Percentiles rank a stretch among this genome's conserved stretches.
Conservation (phyloP, 2,797 vertebrate genomes). For the Tachyglossus aculeatus region DNA sequence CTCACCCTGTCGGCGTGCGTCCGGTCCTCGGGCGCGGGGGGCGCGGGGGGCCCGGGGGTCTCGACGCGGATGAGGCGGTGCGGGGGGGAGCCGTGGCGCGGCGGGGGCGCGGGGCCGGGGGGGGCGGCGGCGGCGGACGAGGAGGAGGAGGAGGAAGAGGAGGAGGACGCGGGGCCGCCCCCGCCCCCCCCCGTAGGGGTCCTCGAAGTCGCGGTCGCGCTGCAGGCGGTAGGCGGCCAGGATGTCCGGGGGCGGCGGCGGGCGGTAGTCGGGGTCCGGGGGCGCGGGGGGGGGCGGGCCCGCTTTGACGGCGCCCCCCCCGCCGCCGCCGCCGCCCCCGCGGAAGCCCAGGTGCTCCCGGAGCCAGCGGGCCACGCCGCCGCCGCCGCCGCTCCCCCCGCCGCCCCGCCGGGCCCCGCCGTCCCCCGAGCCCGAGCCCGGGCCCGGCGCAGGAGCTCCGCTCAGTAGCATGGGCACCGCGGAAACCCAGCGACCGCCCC, state of each 20-base stretch:
- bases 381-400: constrained; percentile 75
- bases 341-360: constrained; percentile 96
- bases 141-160: constrained; percentile 82
- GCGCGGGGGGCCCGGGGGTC: constrained; percentile 57
- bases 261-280: constrained; percentile 59
- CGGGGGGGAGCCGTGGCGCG: constrained; percentile 65
- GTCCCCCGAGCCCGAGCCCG: constrained; percentile 30
- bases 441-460: constrained; percentile 64
- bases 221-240: constrained; percentile 93
- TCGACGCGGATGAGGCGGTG: constrained; percentile 68
- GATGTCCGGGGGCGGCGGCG: constrained; percentile 88
- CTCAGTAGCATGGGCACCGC: constrained; percentile 63
- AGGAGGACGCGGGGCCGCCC: constrained; percentile 65
- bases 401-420: constrained; percentile 28
- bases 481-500: constrained; percentile 19
- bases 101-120: constrained; percentile 74
- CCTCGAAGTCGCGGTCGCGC: constrained; percentile 94
- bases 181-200: constrained; percentile 81
- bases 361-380: constrained; percentile 96
- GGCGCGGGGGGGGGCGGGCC: constrained; percentile 84
- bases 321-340: constrained; percentile 86
- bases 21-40: constrained; percentile 46
- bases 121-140: constrained; percentile 84
- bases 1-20: constrained; percentile 60
- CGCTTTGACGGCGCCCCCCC: constrained; percentile 92